Evolutionary conservation across 2,113 vertebrate genomes (phyloP), one percentile per base, ranked within the genome.

Genomic region (Lipotes vexillifer): DNA sequence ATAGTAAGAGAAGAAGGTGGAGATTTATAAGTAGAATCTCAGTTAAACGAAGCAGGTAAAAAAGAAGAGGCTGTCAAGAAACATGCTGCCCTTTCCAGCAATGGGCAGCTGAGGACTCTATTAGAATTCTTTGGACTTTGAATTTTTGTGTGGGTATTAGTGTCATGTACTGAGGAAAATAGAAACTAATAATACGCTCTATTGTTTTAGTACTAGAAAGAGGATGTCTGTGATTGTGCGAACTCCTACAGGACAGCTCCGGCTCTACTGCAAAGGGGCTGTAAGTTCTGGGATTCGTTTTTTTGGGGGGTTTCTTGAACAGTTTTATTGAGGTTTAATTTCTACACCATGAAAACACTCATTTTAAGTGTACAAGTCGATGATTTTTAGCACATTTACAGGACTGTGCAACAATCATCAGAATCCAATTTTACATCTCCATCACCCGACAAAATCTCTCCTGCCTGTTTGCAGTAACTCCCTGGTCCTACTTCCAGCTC

Each of bases 251-350:
- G 99, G 99, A 90, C 99, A 98, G 66, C 98, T 99, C 25, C 98
- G 99, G 36, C 99, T 99, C 65, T 99, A 99, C 98, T 99, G 99
- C 98, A 99, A 99, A 98, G 99, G 99, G 97, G 99, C 99, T 52
- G 99, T 99, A 98, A 98, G 99, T 99, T 96, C 84, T 52, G 25
- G 21, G 11, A 27, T 61, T 61, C 33, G 18, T 49, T 49, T 17
- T 52, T 5, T 17, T 3, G 3, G 46, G 44, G 49, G 49, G 4
- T 52, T 52, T 52, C 17, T 52, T 6, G 15, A 17, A 17, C 49
- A 52, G 49, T 52, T 52, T 52, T 52, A 52, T 52, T 52, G 49
- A 52, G 49, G 15, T 52, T 52, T 52, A 52, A 52, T 52, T 52
- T 52, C 15, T 52, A 17, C 49, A 52, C 49, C 49, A 6, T 52